Evolutionary conservation across 2,797 vertebrate genomes (phyloP).

Genomic region (Dermochelys coriacea): DNA sequence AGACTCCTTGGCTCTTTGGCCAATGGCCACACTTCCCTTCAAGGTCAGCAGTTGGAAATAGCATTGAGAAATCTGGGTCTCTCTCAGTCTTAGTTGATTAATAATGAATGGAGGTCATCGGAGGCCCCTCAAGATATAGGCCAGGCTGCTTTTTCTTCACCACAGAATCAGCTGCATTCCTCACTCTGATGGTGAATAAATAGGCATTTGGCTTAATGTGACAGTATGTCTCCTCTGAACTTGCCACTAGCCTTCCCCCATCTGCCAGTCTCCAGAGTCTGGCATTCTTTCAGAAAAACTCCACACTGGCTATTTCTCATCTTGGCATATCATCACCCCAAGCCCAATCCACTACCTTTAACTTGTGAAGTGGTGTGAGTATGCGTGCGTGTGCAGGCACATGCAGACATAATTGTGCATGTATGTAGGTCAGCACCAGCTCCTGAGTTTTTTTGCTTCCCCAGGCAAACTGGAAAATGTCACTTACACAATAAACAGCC

Average conservation of each 20-base stretch:
- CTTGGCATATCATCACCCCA: neutral
- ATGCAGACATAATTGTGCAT: neutral
- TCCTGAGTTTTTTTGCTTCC: constrained; percentile 38
- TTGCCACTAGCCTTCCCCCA: neutral
- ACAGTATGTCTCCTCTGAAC: constrained; percentile 17
- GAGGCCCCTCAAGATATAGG: neutral
- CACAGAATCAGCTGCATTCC: constrained; percentile 33
- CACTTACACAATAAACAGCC: neutral
- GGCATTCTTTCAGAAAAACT: constrained; percentile 9
- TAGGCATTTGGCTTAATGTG: constrained; percentile 52
- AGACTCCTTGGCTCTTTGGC: neutral
- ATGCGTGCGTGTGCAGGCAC: neutral
- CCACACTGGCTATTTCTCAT: neutral
- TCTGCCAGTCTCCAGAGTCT: constrained; percentile 2
- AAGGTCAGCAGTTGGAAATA: fast-evolving
- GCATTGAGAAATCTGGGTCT: neutral
- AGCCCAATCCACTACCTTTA: neutral
- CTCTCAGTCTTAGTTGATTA: neutral
- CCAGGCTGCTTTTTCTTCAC: neutral
- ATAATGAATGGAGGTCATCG: neutral
- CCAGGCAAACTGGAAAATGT: constrained; percentile 64
- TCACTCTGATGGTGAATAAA: constrained; percentile 57
- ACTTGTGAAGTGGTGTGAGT: neutral
- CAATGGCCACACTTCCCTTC: neutral
- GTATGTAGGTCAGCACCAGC: constrained; percentile 36